Conservation (phyloP, 1,140 invertebrate genomes). For the Drosophila simulans region DNA sequence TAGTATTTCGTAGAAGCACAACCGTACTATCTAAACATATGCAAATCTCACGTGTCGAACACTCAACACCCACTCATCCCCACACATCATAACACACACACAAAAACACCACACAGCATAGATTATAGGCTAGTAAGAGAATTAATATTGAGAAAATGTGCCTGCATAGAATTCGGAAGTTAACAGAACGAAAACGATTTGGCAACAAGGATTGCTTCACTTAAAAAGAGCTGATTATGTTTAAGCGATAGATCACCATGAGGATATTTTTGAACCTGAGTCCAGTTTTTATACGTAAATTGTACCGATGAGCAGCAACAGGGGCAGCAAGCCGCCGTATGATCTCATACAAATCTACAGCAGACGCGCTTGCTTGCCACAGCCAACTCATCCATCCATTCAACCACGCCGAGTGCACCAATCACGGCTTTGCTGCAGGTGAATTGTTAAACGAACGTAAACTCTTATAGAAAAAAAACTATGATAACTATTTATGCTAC, state of each 20-base stretch:
- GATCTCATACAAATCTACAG: constrained; percentile 71
- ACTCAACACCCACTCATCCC: constrained; percentile 20
- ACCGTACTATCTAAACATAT: constrained; percentile 27
- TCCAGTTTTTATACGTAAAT: constrained; percentile 44
- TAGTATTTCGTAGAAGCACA: constrained; percentile 32
- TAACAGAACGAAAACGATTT: constrained; percentile 48
- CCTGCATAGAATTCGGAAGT: constrained; percentile 84
- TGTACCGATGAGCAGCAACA: constrained; percentile 4
- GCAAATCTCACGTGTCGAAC: constrained; percentile 57
- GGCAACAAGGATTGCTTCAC: constrained; percentile 13
- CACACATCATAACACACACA: constrained; percentile 19
- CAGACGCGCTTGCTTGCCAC: constrained; percentile 37
- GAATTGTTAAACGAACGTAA: constrained; percentile 50
- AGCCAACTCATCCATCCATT: constrained; percentile 4
- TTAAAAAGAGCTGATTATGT: constrained; percentile 55
- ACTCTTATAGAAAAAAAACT: constrained; percentile 38
- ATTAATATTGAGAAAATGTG: constrained; percentile 93
- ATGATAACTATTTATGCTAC: constrained; percentile 77
- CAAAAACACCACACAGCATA: constrained; percentile 17
- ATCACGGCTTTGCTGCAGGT: constrained; percentile 34
- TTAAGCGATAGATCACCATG: constrained; percentile 34
- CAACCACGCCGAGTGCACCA: constrained; percentile 1
- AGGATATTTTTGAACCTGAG: constrained; percentile 15
- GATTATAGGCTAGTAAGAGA: constrained; percentile 55
- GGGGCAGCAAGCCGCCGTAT: constrained; percentile 42